Evolutionary conservation across 2,888 invertebrate genomes (phyloP).

Genomic region (Hirtodrosophila confusa): DNA sequence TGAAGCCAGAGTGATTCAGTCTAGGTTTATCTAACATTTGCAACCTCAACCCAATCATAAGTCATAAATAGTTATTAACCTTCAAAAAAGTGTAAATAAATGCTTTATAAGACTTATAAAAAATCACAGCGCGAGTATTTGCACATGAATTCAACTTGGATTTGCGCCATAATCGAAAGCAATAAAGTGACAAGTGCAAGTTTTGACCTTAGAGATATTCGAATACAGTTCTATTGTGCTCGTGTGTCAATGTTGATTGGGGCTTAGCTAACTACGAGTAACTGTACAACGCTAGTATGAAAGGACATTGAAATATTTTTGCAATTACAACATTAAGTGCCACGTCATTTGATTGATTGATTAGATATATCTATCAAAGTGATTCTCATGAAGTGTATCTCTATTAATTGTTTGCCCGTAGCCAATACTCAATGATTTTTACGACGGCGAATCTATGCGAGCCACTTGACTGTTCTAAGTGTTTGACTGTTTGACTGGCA

Average conservation of each 20-base stretch:
- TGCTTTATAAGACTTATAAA: conserved; percentile 33
- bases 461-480: conserved; percentile 29
- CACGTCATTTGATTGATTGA: conserved; percentile 67
- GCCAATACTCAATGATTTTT: conserved; percentile 54
- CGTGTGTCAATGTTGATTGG: conserved; percentile 38
- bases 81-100: conserved; percentile 38
- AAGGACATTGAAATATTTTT: conserved; percentile 76
- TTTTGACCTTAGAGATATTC: conserved; percentile 58
- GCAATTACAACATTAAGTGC: conserved; percentile 51
- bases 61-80: conserved; percentile 36
- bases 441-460: conserved; percentile 36
- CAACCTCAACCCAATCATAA: conserved; percentile 46
- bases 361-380: conserved; percentile 53
- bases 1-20: conserved; percentile 10
- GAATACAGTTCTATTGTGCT: conserved; percentile 27
- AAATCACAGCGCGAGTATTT: conserved; percentile 63
- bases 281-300: conserved; percentile 54
- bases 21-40: conserved; percentile 14
- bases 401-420: conserved; percentile 28
- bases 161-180: conserved; percentile 63
- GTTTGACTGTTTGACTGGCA: conserved; percentile 41
- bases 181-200: conserved; percentile 60
- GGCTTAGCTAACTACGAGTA: conserved; percentile 36
- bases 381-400: neutral
- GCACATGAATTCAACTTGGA: conserved; percentile 62